phyloP scores from a whole-genome alignment of 1,140 invertebrate genomes.

The Drosophila sp. region DNA sequence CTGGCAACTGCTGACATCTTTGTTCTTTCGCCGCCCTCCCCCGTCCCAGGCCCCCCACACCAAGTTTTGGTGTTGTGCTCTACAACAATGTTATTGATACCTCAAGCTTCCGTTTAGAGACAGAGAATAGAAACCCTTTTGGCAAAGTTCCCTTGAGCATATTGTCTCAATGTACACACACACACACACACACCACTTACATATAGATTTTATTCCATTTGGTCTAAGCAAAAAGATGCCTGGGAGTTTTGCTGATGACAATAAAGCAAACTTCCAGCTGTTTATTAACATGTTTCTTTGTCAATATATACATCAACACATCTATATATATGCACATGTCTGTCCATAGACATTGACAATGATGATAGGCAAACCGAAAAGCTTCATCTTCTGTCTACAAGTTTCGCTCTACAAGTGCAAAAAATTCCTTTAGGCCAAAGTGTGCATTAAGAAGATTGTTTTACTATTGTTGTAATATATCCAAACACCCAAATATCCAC shows the following conservation, averaged over 20 bases:
- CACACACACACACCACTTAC: neutral
- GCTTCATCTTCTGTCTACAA: conserved; percentile 48
- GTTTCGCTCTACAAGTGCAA: conserved; percentile 76
- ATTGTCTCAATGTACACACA: conserved; percentile 42
- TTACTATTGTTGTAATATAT: conserved; percentile 79
- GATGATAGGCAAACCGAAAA: conserved; percentile 37
- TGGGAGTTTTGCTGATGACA: conserved; percentile 57
- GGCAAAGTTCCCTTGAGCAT: conserved; percentile 59
- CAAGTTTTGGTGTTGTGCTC: neutral
- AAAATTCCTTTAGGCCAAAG: conserved; percentile 80
- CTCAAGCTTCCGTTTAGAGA: conserved; percentile 52
- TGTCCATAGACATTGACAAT: conserved; percentile 42
- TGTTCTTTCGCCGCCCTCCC: conserved; percentile 44
- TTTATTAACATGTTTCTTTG: conserved; percentile 81
- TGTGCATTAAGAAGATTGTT: conserved; percentile 82
- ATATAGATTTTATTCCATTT: conserved; percentile 48
- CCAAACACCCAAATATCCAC: conserved; percentile 34
- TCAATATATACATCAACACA: conserved; percentile 46
- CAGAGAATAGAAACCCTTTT: conserved; percentile 68
- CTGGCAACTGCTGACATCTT: conserved; percentile 50
- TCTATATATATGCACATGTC: conserved; percentile 33
- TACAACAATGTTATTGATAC: conserved; percentile 78
- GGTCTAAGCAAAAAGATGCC: conserved; percentile 37
- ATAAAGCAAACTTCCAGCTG: conserved; percentile 80
- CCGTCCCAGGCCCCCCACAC: neutral